A percentile compares a stretch with the other conserved stretches of the same genome.
These are phyloP conservation scores for Cetoscarus ocellatus DNA, from an alignment of 2,797 vertebrate genomes.

Conservation along the genomic window DNA sequence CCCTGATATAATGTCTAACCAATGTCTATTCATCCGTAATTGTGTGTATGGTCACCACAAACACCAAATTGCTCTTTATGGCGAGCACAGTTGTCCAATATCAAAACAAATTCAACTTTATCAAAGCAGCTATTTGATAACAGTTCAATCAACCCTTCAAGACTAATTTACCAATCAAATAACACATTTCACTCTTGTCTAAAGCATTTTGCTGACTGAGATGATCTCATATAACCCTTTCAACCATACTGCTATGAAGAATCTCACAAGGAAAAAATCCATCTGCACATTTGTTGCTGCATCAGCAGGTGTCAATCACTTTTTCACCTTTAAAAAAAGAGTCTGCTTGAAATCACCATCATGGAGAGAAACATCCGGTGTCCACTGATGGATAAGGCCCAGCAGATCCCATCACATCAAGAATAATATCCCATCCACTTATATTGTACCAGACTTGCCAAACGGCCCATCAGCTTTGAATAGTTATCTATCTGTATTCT, in stretches of 20 bases:
- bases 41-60: too few relatives aligned
- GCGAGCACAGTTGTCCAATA: too few relatives aligned
- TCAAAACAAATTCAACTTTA: too few relatives aligned
- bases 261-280: not conserved
- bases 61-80: too few relatives aligned
- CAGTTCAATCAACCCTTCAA: too few relatives aligned
- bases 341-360: not conserved
- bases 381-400: slow-evolving; percentile 12
- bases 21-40: too few relatives aligned
- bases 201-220: not conserved
- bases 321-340: not conserved
- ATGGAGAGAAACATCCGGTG: slow-evolving; percentile 16
- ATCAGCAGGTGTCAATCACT: slow-evolving; percentile 3
- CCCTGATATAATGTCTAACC: too few relatives aligned
- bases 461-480: slow-evolving; percentile 50
- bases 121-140: too few relatives aligned
- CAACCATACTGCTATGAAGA: not conserved
- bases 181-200: not conserved
- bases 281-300: too few relatives aligned
- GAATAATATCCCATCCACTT: slow-evolving; percentile 37
- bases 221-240: not conserved
- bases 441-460: slow-evolving; percentile 51
- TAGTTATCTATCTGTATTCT: slow-evolving; percentile 32
- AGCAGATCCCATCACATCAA: slow-evolving; percentile 37
- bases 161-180: not conserved